Percentiles rank a stretch among this genome's conserved stretches.
phyloP scores from a whole-genome alignment of 1,140 invertebrate genomes.

The Thrips palmi region DNA sequence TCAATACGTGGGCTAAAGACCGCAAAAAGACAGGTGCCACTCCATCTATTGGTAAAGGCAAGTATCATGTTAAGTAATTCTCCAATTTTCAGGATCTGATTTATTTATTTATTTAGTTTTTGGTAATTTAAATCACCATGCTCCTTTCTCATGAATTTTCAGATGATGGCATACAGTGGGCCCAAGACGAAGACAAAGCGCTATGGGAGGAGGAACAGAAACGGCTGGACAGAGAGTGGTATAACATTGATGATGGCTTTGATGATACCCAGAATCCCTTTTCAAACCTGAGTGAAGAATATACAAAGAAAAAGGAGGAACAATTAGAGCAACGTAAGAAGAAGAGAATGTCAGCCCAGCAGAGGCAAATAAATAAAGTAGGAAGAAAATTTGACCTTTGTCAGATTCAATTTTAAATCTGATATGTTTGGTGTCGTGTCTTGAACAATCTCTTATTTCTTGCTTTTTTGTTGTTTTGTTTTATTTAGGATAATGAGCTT shows the following conservation, averaged over 20 bases:
- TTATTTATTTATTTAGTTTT: constrained; percentile 3
- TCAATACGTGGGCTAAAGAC: constrained; percentile 57
- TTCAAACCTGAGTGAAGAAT: constrained; percentile 71
- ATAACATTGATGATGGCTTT: constrained; percentile 81
- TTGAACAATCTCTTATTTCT: not conserved
- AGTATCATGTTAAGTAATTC: not conserved
- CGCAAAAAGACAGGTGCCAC: constrained; percentile 40
- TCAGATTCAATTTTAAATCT: not conserved
- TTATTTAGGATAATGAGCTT: constrained; percentile 71
- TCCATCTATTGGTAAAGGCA: constrained; percentile 25
- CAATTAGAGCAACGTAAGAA: constrained; percentile 77
- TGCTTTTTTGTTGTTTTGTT: constrained; percentile 9
- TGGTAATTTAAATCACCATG: constrained; percentile 3
- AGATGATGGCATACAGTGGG: constrained; percentile 28
- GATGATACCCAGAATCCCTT: constrained; percentile 91
- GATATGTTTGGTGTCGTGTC: not conserved
- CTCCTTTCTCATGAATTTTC: too few relatives aligned
- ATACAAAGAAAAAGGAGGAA: constrained; percentile 78
- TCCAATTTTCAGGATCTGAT: not conserved
- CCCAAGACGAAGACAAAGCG: constrained; percentile 42
- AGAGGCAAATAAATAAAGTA: constrained; percentile 79
- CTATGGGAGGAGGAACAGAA: constrained; percentile 89
- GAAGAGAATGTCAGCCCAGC: constrained; percentile 82
- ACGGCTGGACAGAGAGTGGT: constrained; percentile 90
- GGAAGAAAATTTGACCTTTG: not conserved